Percentiles rank a stretch among this genome's conserved stretches.
Evolutionary conservation across 64 coral and sea anemone species (phyloP).

Genomic region (Catalaphyllia jardinei): DNA sequence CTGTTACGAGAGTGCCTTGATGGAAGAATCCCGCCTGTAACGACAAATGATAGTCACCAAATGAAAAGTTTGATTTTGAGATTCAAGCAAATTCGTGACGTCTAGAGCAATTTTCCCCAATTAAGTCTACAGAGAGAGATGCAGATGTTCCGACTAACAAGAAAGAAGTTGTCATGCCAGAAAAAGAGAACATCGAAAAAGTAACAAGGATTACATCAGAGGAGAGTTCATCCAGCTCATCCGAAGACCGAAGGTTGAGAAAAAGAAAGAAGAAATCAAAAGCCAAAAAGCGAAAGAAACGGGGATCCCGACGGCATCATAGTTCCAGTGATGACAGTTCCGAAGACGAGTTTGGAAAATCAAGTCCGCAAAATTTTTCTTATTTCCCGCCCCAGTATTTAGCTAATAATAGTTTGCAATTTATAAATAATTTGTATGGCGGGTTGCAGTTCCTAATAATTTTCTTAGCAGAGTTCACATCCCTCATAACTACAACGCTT

Average conservation of each 20-base stretch:
- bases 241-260: neutral
- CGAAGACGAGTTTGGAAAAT: too few relatives aligned
- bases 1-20: slow-evolving; percentile 45
- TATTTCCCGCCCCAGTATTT: neutral
- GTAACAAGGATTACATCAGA: neutral
- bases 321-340: neutral
- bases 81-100: neutral
- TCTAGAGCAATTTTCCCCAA: neutral
- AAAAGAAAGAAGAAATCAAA: too few relatives aligned
- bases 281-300: neutral
- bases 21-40: too few relatives aligned
- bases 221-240: slow-evolving; percentile 8
- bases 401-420: neutral
- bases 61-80: slow-evolving; percentile 16
- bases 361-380: neutral
- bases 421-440: too few relatives aligned
- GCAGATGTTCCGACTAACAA: too few relatives aligned
- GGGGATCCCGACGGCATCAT: neutral
- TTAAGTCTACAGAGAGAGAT: too few relatives aligned
- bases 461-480: too few relatives aligned
- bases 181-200: neutral
- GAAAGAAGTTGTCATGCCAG: neutral
- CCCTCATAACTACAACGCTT: too few relatives aligned
- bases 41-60: slow-evolving; percentile 46
- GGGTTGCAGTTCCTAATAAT: too few relatives aligned